Evolutionary conservation across 1,140 invertebrate genomes (phyloP).

Genomic region (Bombus difficillimus): DNA sequence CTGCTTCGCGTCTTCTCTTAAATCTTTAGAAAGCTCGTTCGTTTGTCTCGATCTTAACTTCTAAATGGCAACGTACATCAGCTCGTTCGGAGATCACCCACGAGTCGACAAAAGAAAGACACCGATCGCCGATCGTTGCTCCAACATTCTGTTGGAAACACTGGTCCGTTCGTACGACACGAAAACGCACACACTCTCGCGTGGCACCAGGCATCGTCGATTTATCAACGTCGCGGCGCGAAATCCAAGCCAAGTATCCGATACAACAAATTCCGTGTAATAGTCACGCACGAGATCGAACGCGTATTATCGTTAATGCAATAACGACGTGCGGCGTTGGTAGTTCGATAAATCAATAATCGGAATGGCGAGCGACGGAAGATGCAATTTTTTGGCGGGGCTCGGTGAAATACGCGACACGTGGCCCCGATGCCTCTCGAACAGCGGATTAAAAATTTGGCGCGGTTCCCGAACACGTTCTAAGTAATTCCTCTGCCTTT

Average conservation of each 20-base stretch:
- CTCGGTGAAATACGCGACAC: background rate
- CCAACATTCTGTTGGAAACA: background rate
- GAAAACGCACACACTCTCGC: background rate
- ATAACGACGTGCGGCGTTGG: background rate
- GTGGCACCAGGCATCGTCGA: background rate
- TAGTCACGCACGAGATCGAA: conserved; percentile 32
- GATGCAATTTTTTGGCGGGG: background rate
- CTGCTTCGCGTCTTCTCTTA: background rate
- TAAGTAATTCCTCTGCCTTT: background rate
- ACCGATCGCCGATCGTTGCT: background rate
- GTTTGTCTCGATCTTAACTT: too few relatives aligned
- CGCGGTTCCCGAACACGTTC: background rate
- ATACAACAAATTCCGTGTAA: conserved; percentile 49
- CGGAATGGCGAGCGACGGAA: background rate
- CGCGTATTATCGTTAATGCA: conserved; percentile 45
- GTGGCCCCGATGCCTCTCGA: background rate
- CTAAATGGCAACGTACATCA: background rate
- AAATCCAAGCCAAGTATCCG: conserved; percentile 38
- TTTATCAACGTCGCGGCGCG: conserved; percentile 37
- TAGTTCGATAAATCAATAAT: conserved; percentile 29
- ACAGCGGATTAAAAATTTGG: background rate
- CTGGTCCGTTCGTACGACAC: background rate
- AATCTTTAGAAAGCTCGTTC: background rate
- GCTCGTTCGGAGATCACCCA: background rate
- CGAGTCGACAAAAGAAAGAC: background rate